Evolutionary conservation across 2,113 vertebrate species (phyloP), one percentile per base, ranked within the genome.

Genomic region (Triplophysa siluroides): DNA sequence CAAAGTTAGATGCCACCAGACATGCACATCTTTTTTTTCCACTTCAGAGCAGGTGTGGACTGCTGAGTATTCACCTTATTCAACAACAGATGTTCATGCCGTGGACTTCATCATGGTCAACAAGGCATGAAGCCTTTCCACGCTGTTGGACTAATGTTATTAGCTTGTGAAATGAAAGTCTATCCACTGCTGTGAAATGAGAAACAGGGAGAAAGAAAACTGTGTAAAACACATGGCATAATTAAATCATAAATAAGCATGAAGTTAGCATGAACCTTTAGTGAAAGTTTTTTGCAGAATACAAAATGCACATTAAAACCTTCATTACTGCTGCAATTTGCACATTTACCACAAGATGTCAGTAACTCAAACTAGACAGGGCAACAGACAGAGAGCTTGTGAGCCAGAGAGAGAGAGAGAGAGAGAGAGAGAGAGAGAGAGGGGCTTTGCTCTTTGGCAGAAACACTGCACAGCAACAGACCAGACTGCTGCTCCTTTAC

Each of bases 321-420:
- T 19, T 14, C 11, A 16, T 21, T 29, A 60, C 21, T 29, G 60
- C 78, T 64, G 79, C 72, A 81, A 58, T 85, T 83, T 58, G 64
- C 65, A 69, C 43, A 72, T 68, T 83, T 50, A 74, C 84, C 84
- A 86, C 84, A 76, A 63, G 84, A 72, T 86, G 84, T 83, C 84
- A 86, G 82, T 77, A 83, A 78, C 65, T 76, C 60, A 81, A 85
- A 61, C 78, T 38, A 61, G 52, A 68, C 65, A 52, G 60, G 41
- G 76, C 65, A 71, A 66, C 56, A 68, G 69, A 76, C 18, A 16
- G 6, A n/a, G 56, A 75, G 72, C 18, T 4, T 0, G 33, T 43
- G 58, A 58, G 56, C 24, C 56, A 62, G 72, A 75, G 11, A 75
- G 72, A 62, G 61, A 63, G 73, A 29, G 26, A 29, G 26, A 29